Base-by-base conservation (phyloP, 2,888 invertebrate species). In the Eurytoma californica region DNA sequence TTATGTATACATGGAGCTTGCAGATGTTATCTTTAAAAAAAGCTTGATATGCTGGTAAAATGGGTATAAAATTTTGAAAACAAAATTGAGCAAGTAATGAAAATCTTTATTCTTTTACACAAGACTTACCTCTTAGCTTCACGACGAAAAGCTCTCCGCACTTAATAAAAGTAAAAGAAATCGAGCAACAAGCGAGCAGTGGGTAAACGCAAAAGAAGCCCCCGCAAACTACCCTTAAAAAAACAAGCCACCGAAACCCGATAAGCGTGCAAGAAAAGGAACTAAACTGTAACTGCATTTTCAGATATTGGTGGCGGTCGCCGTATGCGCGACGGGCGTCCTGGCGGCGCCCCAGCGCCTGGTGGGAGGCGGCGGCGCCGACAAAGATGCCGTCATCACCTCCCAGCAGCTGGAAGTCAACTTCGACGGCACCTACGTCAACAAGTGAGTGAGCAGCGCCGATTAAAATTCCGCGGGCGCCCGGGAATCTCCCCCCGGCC, bases 381-480 rank as follows among this genome's bases (percentile, higher is more conserved):
- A 90, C 55, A 90, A 89, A 84, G 90, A 90, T 83, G 90, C 90
- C 30, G 87, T 88, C 51, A 90, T 90, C 79, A 88, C 89, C 77
- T 87, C 90, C 16, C 90, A 90, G 80, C 90, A 90, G 82, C 86
- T 90, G 73, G 90, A 90, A 84, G 90, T 90, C 80, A 87, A 87
- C 83, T 90, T 90, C 81, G 90, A 90, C 79, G 90, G 90, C 72
- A 88, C 85, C 82, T 90, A 90, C 82, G 80, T 90, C 77, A 90
- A 90, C 82, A 90, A 90, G 90, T 90, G 84, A 86, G 89, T 84
- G 68, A 60, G 13, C 63, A 28, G 39, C 16, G 69, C 12, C 72
- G 55, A 79, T 79, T 79, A 75, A 79, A 75, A 79, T 79, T 79
- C 79, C 79, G 5, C 14, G 16, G 39, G 16, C 49, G 30, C 65